These are phyloP conservation scores for Corynorhinus townsendii DNA, from an alignment of 2,113 vertebrate genomes.

Conservation along the genomic window DNA sequence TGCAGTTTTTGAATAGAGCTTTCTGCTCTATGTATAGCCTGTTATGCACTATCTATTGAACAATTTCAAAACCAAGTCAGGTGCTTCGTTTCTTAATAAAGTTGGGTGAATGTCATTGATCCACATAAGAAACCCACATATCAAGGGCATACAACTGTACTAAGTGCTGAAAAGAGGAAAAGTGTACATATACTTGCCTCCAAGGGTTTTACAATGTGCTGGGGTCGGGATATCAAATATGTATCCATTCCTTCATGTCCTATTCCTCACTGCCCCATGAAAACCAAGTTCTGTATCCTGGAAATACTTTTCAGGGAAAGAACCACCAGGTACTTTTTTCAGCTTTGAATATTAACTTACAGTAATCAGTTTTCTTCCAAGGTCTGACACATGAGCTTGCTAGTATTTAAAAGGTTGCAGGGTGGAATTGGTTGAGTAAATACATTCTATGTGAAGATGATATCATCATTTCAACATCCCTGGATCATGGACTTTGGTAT, in stretches of 20 bases:
- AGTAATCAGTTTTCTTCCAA: neutral
- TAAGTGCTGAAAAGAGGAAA: neutral
- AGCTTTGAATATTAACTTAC: neutral
- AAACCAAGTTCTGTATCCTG: neutral
- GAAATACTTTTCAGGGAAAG: neutral
- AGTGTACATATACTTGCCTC: neutral
- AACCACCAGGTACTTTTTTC: neutral
- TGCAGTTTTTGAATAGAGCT: neutral
- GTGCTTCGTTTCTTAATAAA: neutral
- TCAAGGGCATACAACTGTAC: neutral
- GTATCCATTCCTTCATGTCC: rapidly evolving
- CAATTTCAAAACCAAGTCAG: neutral
- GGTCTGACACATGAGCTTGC: neutral
- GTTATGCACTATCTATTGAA: neutral
- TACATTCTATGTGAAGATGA: neutral
- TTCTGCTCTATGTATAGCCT: neutral
- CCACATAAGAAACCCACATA: neutral
- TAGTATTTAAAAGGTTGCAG: neutral
- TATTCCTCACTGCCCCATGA: neutral
- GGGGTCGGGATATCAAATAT: rapidly evolving
- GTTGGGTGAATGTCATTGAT: neutral
- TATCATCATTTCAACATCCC: neutral
- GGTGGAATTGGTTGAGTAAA: neutral
- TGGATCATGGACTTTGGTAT: neutral
- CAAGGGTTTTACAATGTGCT: neutral